phyloP scores from a whole-genome alignment of 2,797 vertebrate genomes.

The Catharus ustulatus region DNA sequence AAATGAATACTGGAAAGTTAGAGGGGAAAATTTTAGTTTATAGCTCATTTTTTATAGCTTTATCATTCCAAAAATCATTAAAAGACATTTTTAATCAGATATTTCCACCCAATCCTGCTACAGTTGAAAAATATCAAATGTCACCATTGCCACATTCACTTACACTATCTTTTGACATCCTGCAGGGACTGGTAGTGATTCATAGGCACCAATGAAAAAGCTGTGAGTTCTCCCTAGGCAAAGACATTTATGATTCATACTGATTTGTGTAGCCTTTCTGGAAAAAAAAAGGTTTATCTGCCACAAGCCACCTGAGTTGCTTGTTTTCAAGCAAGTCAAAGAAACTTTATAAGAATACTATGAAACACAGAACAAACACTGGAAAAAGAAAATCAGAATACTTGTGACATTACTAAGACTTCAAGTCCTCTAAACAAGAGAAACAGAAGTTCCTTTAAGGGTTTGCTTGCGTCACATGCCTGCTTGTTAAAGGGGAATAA shows the following conservation, averaged over 20 bases:
- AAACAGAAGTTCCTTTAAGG: not conserved
- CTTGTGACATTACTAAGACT: not conserved
- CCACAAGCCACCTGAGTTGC: not conserved
- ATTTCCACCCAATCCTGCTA: not conserved
- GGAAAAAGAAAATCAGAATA: not conserved
- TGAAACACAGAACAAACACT: not conserved
- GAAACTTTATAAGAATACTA: not conserved
- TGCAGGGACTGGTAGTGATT: not conserved
- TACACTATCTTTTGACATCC: not conserved
- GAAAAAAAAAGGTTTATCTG: not conserved
- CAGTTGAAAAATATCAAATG: not conserved
- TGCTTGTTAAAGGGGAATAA: not conserved
- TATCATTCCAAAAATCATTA: not conserved
- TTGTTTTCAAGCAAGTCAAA: not conserved
- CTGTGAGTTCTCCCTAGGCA: not conserved
- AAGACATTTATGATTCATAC: not conserved
- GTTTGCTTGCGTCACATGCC: not conserved
- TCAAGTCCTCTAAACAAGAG: not conserved
- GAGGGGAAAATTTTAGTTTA: not conserved
- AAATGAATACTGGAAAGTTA: not conserved
- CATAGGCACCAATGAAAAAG: not conserved
- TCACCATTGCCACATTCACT: not conserved
- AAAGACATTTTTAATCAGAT: not conserved
- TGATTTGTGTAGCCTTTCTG: not conserved
- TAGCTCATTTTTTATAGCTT: not conserved